Evolutionary conservation across 2,888 invertebrate species (phyloP).

Genomic region (Disparrhopalites patrizii): DNA sequence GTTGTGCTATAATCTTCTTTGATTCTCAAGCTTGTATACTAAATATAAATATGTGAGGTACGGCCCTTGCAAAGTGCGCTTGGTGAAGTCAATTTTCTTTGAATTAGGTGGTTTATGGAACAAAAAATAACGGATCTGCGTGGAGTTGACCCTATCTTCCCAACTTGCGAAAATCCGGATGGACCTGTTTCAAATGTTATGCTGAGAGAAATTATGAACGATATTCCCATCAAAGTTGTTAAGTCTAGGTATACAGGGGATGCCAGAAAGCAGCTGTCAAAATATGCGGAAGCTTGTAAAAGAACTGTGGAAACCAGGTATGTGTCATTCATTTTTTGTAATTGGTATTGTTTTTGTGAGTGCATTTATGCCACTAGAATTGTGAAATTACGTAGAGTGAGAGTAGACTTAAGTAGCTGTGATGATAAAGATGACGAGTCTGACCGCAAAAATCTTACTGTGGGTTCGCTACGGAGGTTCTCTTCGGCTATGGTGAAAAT

Average conservation of each 20-base stretch:
- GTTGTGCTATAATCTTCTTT: neutral
- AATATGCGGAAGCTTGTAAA: constrained; percentile 94
- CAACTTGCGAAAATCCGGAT: constrained; percentile 86
- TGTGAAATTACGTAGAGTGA: neutral
- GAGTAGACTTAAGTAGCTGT: neutral
- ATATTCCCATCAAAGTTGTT: constrained; percentile 92
- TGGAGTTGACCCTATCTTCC: constrained; percentile 85
- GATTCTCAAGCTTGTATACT: neutral
- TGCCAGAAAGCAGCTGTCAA: constrained; percentile 86
- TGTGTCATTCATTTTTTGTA: constrained; percentile 7
- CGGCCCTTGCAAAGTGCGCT: neutral
- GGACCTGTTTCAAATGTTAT: constrained; percentile 75
- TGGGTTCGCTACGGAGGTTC: constrained; percentile 16
- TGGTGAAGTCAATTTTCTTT: neutral
- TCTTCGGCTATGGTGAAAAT: constrained; percentile 10
- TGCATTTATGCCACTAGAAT: neutral
- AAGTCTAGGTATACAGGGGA: constrained; percentile 93
- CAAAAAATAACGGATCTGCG: constrained; percentile 78
- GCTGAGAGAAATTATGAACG: constrained; percentile 97
- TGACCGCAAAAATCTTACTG: constrained; percentile 12
- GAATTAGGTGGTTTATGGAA: constrained; percentile 81
- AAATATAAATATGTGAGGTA: neutral
- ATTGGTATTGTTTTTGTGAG: neutral
- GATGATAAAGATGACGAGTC: constrained; percentile 28
- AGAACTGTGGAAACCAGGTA: constrained; percentile 86